These are phyloP conservation scores for Rhombomys opimus DNA, from an alignment of 2,113 vertebrate species.

Conservation along the genomic window DNA sequence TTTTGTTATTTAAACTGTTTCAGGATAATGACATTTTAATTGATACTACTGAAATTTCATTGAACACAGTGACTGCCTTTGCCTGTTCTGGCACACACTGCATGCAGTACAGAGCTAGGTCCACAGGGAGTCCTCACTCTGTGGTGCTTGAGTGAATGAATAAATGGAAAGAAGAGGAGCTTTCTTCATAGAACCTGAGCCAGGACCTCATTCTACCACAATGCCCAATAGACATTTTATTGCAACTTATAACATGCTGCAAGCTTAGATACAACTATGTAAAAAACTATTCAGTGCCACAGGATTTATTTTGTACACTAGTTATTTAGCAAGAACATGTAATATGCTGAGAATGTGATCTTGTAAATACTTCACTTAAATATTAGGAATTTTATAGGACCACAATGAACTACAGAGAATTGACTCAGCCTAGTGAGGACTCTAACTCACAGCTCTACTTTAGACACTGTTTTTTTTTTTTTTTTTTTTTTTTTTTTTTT, in stretches of 20 bases:
- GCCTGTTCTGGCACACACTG: neutral
- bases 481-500: neutral
- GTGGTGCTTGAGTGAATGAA: neutral
- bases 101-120: neutral
- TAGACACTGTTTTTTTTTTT: neutral
- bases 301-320: neutral
- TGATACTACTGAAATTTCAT: neutral
- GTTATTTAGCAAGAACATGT: neutral
- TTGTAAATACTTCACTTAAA: slow-evolving; percentile 31
- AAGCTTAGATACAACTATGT: neutral
- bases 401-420: neutral
- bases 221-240: neutral
- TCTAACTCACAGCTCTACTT: neutral
- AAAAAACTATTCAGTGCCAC: neutral
- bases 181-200: neutral
- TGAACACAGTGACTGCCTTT: neutral
- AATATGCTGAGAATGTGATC: neutral
- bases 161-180: neutral
- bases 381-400: neutral
- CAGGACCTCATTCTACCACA: neutral
- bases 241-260: neutral
- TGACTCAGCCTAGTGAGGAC: fast-evolving
- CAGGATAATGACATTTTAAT: neutral
- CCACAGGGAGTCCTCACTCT: neutral
- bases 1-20: neutral